Evolutionary conservation across 2,888 invertebrate species (phyloP).

Genomic region (Labia minor): DNA sequence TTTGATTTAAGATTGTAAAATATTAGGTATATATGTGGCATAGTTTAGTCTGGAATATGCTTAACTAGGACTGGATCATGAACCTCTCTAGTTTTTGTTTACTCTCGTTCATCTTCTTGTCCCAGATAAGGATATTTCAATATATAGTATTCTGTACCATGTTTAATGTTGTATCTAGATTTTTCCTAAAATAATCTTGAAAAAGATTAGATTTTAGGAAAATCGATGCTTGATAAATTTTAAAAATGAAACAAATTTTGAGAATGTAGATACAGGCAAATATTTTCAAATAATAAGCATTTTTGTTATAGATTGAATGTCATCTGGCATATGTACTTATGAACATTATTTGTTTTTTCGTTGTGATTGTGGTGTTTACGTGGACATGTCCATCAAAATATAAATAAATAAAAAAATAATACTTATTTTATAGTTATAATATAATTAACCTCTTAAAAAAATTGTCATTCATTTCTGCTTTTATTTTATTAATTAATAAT

Average conservation of each 20-base stretch:
- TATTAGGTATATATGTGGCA: slow-evolving; percentile 13
- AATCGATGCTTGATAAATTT: slow-evolving; percentile 1
- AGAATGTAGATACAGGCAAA: slow-evolving; percentile 8
- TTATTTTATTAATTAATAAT: no score
- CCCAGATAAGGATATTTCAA: background rate
- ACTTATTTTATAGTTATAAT: background rate
- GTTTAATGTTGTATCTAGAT: slow-evolving; percentile 13
- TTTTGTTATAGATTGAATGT: slow-evolving; percentile 13
- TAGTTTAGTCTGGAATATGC: background rate
- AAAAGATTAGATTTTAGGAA: background rate
- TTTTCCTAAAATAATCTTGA: background rate
- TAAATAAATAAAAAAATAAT: slow-evolving; percentile 9
- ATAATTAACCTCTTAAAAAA: background rate
- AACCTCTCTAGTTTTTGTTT: background rate
- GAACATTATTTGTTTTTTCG: slow-evolving; percentile 13
- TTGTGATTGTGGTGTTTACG: slow-evolving; percentile 13
- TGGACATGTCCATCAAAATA: slow-evolving; percentile 4
- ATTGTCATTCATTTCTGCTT: background rate
- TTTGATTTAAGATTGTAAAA: slow-evolving; percentile 7
- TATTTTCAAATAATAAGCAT: slow-evolving; percentile 13
- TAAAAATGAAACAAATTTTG: slow-evolving; percentile 4
- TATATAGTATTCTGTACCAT: slow-evolving; percentile 4
- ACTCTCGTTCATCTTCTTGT: background rate
- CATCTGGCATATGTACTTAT: slow-evolving; percentile 13
- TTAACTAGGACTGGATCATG: background rate